Evolutionary conservation across 2,888 invertebrate species (phyloP), one percentile per base, ranked within the genome.

Genomic region (Rapana venosa): DNA sequence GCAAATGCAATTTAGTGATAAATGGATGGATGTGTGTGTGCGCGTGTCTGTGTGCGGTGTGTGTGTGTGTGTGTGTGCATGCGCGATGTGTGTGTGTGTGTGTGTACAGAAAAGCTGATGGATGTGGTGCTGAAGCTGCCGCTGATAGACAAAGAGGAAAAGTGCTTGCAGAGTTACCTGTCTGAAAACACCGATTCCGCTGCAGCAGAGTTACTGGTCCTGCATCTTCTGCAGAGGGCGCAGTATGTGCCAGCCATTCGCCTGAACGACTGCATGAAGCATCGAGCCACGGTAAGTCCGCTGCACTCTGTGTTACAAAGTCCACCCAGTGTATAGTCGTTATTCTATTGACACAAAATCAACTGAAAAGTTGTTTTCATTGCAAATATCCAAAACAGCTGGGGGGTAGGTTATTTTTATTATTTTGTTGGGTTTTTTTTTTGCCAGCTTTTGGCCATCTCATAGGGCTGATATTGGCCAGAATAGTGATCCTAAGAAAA

Each of bases 101-200:
- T 86, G 35, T 32, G 61, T 66, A 0, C 92, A 96, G 96, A 93
- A 2, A 94, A 94, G 91, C 94, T 94, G 13, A 95, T 98, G 47
- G 96, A 97, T 1, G 96, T 97, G 87, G 96, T 98, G 15, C 95
- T 98, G 1, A 97, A 97, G 94, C 96, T 97, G 66, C 97, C 97
- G 0, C 95, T 98, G 88, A 96, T 97, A 83, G 96, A 96, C 0
- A 96, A 97, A 4, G 98, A 98, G 95, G 98, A 98, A 94, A 97
- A 97, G 17, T 97, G 97, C 30, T 97, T 98, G 91, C 96, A 97
- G 6, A 97, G 97, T 87, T 98, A 97, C 94, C 95, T 98, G 32
- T 96, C 97, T 91, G 96, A 97, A n/a, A 97, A 97, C 91, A 91
- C 93, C 5, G 95, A 96, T 88, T 95, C 97, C 0, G 97, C 97